Evolutionary conservation across 1,140 invertebrate species (phyloP), one percentile per base, ranked within the genome.

Genomic region (Odontomachus brunneus): DNA sequence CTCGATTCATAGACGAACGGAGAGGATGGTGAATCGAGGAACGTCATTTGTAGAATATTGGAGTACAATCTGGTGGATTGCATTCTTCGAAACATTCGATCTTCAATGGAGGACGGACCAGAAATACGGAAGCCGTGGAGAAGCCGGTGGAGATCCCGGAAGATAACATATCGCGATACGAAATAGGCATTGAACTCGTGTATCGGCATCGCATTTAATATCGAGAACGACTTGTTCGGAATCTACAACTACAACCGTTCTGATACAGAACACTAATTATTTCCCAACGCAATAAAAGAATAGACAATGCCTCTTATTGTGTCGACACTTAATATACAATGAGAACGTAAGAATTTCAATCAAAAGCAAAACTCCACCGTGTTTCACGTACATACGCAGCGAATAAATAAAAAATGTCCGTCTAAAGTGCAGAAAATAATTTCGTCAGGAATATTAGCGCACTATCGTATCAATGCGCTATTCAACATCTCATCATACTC

Each of bases 11-110:
- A 26, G 17, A 49, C 11, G 33, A 57, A 4, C 19, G 7, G 29
- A 57, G 22, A 57, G 63, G 22, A 11, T 3, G 75, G 63, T 67
- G 75, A 80, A 80, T 69, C 51, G 60, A 14, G 67, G 33, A 80
- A 69, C 33, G 51, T 80, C 51, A 80, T 69, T 80, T 80, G 75
- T 80, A 44, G 75, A 80, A 80, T 80, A 80, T 69, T 80, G 65
- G 63, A 80, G 75, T 80, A 80, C 75, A 69, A 80, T 80, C 75
- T 69, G 17, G 75, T 26, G 51, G 65, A 80, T 80, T 80, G 75
- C 51, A 69, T 80, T 80, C 65, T 80, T 80, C 33, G 75, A 59
- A 80, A 69, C 75, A 69, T 80, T 69, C 51, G 65, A 80, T 80
- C 12, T 65, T 78, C 75, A 44, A 57, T 44, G 17, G 49, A 7